A percentile compares a stretch with the other conserved stretches of the same genome.
Conservation (phyloP, 2,888 invertebrate species). For the Phoenoteleia sp. region DNA sequence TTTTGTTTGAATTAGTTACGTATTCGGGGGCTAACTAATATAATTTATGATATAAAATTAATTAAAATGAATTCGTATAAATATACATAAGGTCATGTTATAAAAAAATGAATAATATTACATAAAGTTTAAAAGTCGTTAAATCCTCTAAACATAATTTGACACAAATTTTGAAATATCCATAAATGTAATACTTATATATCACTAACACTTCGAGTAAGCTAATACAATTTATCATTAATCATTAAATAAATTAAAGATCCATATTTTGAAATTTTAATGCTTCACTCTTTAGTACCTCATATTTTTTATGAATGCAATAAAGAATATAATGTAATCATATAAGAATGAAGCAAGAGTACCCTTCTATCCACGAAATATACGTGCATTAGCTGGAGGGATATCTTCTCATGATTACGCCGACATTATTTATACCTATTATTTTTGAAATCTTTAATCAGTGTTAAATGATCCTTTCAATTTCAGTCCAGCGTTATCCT, state of each 20-base stretch:
- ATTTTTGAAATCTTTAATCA: constrained; percentile 64
- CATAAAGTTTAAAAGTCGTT: too few relatives aligned
- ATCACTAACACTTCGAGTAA: too few relatives aligned
- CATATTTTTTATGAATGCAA: constrained; percentile 55
- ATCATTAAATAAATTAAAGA: constrained; percentile 30
- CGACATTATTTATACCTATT: constrained; percentile 60
- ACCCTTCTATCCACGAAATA: constrained; percentile 41
- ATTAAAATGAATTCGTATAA: too few relatives aligned
- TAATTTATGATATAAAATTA: too few relatives aligned
- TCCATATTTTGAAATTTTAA: constrained; percentile 28
- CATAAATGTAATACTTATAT: too few relatives aligned
- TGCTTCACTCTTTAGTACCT: constrained; percentile 53
- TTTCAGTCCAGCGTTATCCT: constrained; percentile 15
- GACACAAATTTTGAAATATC: too few relatives aligned
- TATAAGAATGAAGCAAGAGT: constrained; percentile 46
- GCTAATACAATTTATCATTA: constrained; percentile 19
- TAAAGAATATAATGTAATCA: constrained; percentile 58
- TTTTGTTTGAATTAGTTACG: too few relatives aligned
- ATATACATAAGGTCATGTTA: too few relatives aligned
- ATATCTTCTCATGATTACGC: constrained; percentile 52
- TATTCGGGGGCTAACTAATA: too few relatives aligned
- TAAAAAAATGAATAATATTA: too few relatives aligned
- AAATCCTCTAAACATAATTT: too few relatives aligned
- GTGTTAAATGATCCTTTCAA: constrained; percentile 50
- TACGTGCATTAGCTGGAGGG: constrained; percentile 47